Conservation (phyloP, 2,888 invertebrate genomes). For the Lysandra bellargus region DNA sequence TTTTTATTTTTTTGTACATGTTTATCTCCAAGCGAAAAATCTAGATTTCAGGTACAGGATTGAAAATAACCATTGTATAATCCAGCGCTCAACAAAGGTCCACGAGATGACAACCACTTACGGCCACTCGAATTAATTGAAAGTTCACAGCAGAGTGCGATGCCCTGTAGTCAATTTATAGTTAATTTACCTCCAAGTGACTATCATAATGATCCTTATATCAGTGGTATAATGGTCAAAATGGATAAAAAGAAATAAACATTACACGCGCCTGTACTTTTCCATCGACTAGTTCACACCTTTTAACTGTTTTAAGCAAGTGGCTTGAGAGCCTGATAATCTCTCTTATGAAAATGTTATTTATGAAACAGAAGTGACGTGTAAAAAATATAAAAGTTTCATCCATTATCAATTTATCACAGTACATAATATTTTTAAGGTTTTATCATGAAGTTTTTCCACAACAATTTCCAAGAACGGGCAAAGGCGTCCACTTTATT, state of each 20-base stretch:
- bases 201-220: background rate
- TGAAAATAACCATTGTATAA: conserved; percentile 1
- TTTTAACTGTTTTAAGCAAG: conserved; percentile 21
- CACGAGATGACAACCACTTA: conserved; percentile 46
- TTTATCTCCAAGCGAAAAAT: background rate
- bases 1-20: background rate
- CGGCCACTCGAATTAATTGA: conserved; percentile 51
- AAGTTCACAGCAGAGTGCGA: conserved; percentile 42
- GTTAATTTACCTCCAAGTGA: background rate
- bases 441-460: no score
- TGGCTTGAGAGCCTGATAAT: background rate
- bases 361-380: no score
- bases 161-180: conserved; percentile 46
- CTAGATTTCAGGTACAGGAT: background rate
- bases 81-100: conserved; percentile 15
- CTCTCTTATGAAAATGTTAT: no score
- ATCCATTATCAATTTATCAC: no score
- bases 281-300: conserved; percentile 22
- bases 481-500: no score
- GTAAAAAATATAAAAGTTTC: no score
- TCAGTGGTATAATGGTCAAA: background rate
- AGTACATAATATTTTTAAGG: no score
- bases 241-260: background rate
- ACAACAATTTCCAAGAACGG: no score
- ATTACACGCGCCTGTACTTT: conserved; percentile 48